Evolutionary conservation across 1,140 invertebrate species (phyloP), one percentile per base, ranked within the genome.

Genomic region (Drosophila truncata): DNA sequence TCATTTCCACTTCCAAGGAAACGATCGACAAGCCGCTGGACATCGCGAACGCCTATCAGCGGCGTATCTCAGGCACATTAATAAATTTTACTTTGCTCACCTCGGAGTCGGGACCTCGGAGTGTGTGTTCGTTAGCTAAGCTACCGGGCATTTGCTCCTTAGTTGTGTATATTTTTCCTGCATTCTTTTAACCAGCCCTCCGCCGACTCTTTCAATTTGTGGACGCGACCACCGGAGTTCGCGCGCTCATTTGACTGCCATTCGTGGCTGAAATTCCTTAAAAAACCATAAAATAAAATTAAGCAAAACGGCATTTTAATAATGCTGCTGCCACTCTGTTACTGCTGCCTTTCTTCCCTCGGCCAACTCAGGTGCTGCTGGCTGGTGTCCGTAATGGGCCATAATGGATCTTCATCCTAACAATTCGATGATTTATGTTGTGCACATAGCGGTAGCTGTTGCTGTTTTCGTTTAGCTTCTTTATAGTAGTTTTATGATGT

Each of bases 361-460:
- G 16, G 23, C 25, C 27, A 47, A 50, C 50, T 70, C 42, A 78
- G 74, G 69, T 80, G 81, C 65, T 66, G 58, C 44, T 49, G 75
- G 49, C 60, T 84, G 79, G 84, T 88, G 88, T 83, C 76, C 65
- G 82, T 91, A 91, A 91, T 91, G 90, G 90, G 66, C 82, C 71
- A 91, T 91, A 91, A 91, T 91, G 90, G 90, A 91, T 91, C 88
- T 86, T 83, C 52, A 55, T 55, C 80, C 88, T 90, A 91, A 91
- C 88, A 90, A 91, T 91, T 91, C 87, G 90, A 91, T 91, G 88
- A 91, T 91, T 91, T 91, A 91, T 91, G 88, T 91, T 84, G 73
- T 77, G 75, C 70, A 77, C 65, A 82, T 88, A 88, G 88, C 88
- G 84, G 88, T 88, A 88, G 88, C 88, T 81, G 88, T 91, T 91